Evolutionary conservation across 2,888 invertebrate species (phyloP).

Genomic region (Cryptophagus acutangulus): DNA sequence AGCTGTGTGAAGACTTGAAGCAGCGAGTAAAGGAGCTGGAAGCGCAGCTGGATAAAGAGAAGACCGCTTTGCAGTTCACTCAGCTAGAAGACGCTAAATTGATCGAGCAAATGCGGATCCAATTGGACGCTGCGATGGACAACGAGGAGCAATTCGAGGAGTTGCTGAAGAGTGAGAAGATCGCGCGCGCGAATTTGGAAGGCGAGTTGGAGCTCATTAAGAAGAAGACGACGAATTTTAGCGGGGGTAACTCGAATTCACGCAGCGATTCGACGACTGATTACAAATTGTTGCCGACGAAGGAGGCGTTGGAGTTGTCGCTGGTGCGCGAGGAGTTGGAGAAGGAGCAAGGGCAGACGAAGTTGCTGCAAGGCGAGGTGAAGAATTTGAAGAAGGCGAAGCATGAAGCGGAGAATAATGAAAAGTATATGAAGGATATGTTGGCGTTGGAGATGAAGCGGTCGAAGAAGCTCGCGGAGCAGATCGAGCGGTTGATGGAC

Average conservation of each 20-base stretch:
- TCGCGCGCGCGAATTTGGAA: slow-evolving; percentile 42
- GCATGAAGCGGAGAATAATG: slow-evolving; percentile 31
- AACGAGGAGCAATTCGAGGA: slow-evolving; percentile 61
- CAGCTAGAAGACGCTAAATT: slow-evolving; percentile 63
- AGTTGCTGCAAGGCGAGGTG: slow-evolving; percentile 26
- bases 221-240: slow-evolving; percentile 9
- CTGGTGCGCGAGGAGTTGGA: slow-evolving; percentile 30
- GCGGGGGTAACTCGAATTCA: slow-evolving; percentile 16
- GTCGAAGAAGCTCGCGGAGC: slow-evolving; percentile 31
- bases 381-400: slow-evolving; percentile 30
- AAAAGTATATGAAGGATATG: slow-evolving; percentile 37
- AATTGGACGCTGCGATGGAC: slow-evolving; percentile 60
- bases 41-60: slow-evolving; percentile 55
- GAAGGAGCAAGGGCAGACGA: slow-evolving; percentile 28
- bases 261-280: slow-evolving; percentile 37
- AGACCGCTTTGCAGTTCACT: slow-evolving; percentile 52
- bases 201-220: slow-evolving; percentile 35
- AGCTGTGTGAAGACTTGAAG: slow-evolving; percentile 15
- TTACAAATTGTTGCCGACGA: slow-evolving; percentile 37
- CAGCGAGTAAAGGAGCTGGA: slow-evolving; percentile 33
- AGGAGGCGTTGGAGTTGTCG: slow-evolving; percentile 30
- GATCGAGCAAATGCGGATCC: slow-evolving; percentile 60
- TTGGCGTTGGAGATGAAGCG: slow-evolving; percentile 30
- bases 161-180: slow-evolving; percentile 54
- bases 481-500: slow-evolving; percentile 26